Conservation (phyloP, 2,888 invertebrate genomes). For the Ormyrus labotus region DNA sequence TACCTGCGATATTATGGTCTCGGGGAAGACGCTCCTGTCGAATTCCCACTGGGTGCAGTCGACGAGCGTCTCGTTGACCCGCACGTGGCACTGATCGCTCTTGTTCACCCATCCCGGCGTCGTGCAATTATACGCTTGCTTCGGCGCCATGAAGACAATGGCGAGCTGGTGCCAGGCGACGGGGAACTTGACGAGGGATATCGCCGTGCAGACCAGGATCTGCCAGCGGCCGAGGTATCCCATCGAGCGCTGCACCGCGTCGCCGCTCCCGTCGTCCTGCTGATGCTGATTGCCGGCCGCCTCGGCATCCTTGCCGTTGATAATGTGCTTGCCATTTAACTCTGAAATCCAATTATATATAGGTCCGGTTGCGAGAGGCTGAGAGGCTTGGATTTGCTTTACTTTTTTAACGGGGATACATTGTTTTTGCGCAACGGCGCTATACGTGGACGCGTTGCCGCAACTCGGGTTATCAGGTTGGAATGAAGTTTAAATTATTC, state of each 20-base stretch:
- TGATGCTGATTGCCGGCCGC: conserved; percentile 27
- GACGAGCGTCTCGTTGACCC: conserved; percentile 74
- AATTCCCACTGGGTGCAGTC: conserved; percentile 80
- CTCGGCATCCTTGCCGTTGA: conserved; percentile 63
- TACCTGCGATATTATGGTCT: conserved; percentile 82
- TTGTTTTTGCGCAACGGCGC: conserved; percentile 14
- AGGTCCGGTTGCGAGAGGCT: neutral
- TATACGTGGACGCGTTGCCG: neutral
- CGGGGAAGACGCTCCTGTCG: conserved; percentile 82
- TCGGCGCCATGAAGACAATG: conserved; percentile 86
- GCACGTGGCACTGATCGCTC: conserved; percentile 68
- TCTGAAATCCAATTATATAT: conserved; percentile 52
- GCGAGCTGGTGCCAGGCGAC: conserved; percentile 89
- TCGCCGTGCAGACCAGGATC: conserved; percentile 82
- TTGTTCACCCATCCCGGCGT: conserved; percentile 69
- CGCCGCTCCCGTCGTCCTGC: conserved; percentile 71
- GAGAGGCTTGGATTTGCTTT: neutral
- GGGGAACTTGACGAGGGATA: conserved; percentile 86
- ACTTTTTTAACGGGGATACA: neutral
- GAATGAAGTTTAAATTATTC: conserved; percentile 23
- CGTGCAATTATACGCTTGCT: conserved; percentile 79
- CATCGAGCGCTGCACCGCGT: conserved; percentile 83
- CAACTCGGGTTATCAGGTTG: neutral
- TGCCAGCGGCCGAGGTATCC: conserved; percentile 87
- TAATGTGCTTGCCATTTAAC: conserved; percentile 66